Evolutionary conservation across 2,888 invertebrate species (phyloP).

Genomic region (Leucania comma): DNA sequence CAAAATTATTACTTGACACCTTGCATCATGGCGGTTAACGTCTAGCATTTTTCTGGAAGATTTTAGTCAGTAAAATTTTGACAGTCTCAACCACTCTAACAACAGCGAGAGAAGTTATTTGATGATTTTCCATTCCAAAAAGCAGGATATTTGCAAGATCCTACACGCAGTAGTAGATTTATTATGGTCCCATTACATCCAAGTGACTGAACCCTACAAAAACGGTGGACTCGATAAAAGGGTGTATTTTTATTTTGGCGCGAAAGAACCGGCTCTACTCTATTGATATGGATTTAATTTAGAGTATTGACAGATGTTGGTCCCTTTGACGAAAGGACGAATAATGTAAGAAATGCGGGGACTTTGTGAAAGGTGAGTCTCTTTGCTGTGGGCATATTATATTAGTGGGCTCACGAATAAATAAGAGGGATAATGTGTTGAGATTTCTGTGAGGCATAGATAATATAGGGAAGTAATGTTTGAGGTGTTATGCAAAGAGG

Average conservation of each 20-base stretch:
- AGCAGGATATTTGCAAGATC: neutral
- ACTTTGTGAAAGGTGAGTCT: constrained; percentile 26
- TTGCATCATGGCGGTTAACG: no score
- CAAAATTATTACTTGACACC: no score
- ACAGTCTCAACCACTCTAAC: no score
- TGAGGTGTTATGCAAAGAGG: neutral
- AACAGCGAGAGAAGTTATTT: no score
- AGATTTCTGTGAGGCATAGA: neutral
- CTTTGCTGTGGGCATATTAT: constrained; percentile 29
- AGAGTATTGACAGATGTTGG: constrained; percentile 51
- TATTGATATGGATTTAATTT: constrained; percentile 63
- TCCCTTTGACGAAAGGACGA: constrained; percentile 45
- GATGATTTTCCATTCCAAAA: no score
- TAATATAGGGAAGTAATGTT: constrained; percentile 1
- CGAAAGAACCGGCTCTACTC: constrained; percentile 34
- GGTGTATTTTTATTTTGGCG: constrained; percentile 58
- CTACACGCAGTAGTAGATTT: neutral
- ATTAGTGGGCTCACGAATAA: constrained; percentile 26
- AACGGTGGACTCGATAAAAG: constrained; percentile 30
- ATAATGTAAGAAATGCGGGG: constrained; percentile 38
- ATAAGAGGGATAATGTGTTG: constrained; percentile 11
- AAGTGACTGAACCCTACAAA: constrained; percentile 23
- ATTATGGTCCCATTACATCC: neutral
- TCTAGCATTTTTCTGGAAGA: no score
- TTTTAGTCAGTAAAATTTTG: no score